Evolutionary conservation across 2,113 vertebrate genomes (phyloP).

Genomic region (Pseudorasbora parva): DNA sequence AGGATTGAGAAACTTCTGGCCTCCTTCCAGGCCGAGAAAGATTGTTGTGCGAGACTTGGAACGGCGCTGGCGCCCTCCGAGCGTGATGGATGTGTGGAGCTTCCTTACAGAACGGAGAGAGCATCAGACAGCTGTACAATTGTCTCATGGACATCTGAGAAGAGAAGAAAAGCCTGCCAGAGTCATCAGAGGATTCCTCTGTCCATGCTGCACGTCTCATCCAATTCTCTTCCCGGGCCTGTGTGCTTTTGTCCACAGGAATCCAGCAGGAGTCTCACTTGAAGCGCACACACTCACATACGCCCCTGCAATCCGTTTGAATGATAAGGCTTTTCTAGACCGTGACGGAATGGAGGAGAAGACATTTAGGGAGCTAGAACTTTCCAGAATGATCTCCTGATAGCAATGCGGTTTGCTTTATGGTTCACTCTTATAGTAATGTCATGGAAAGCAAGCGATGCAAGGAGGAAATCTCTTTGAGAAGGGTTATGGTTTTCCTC

Average conservation of each 20-base stretch:
- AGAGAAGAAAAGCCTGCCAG: constrained; percentile 65
- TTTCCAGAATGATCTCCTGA: constrained; percentile 65
- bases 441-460: constrained; percentile 66
- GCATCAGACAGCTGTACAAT: constrained; percentile 77
- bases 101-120: constrained; percentile 68
- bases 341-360: constrained; percentile 42
- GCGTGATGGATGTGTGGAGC: constrained; percentile 74
- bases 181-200: constrained; percentile 74
- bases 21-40: constrained; percentile 69
- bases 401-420: constrained; percentile 64
- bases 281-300: constrained; percentile 15
- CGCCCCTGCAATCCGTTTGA: neutral
- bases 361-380: constrained; percentile 51
- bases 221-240: constrained; percentile 64
- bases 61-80: constrained; percentile 51
- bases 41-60: constrained; percentile 65
- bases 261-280: constrained; percentile 26
- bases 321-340: constrained; percentile 39
- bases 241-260: constrained; percentile 43
- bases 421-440: constrained; percentile 67
- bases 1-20: constrained; percentile 65
- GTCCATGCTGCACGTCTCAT: constrained; percentile 73
- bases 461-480: constrained; percentile 65
- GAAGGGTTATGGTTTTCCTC: constrained; percentile 63
- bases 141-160: constrained; percentile 68